phyloP scores from a whole-genome alignment of 2,797 vertebrate species.

The Halcyon leucocephala region DNA sequence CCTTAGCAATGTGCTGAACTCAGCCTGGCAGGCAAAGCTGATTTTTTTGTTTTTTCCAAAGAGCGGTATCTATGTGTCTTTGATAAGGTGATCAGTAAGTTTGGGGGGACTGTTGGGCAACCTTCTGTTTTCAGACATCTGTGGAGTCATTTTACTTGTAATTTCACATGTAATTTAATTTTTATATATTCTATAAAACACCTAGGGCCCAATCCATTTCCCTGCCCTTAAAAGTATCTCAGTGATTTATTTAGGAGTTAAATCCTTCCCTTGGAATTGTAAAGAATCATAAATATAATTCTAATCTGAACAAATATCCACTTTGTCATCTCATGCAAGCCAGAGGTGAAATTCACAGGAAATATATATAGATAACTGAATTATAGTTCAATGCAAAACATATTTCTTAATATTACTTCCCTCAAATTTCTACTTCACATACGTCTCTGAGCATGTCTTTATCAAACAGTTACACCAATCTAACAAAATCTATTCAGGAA shows the following conservation, averaged over 20 bases:
- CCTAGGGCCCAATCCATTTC: not conserved
- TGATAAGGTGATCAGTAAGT: not conserved
- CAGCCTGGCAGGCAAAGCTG: not conserved
- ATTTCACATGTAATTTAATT: slow-evolving; percentile 19
- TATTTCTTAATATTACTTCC: not conserved
- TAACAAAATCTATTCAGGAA: not conserved
- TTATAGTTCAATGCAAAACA: not conserved
- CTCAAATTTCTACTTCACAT: not conserved
- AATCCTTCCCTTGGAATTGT: not conserved
- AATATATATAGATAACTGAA: not conserved
- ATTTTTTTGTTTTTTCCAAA: not conserved
- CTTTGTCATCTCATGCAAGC: not conserved
- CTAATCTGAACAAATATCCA: slow-evolving; percentile 15
- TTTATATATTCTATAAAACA: not conserved
- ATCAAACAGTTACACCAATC: not conserved
- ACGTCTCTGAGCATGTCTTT: not conserved
- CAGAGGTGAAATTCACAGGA: not conserved
- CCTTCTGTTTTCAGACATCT: not conserved
- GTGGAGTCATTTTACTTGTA: not conserved
- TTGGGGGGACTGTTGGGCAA: not conserved
- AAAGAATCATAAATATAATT: slow-evolving; percentile 3
- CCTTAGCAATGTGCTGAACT: not conserved
- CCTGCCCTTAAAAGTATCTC: not conserved
- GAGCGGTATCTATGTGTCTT: not conserved
- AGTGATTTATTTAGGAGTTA: slow-evolving; percentile 3